Evolutionary conservation across 1,140 invertebrate species (phyloP).

Genomic region (Plutomurus gul): DNA sequence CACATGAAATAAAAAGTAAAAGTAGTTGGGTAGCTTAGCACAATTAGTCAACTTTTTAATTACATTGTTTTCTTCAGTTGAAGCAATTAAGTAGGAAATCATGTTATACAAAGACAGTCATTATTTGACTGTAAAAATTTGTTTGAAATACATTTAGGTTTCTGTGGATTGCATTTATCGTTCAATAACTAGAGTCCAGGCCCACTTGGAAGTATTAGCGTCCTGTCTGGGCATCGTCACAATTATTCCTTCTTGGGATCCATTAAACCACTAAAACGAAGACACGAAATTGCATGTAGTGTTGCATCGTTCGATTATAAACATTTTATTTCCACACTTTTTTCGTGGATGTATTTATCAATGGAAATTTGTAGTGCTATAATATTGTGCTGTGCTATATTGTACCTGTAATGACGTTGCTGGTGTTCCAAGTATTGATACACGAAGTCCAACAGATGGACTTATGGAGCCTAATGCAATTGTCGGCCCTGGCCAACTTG

Average conservation of each 20-base stretch:
- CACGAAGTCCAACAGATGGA: background rate
- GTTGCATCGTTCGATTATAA: too few relatives aligned
- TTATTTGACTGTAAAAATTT: too few relatives aligned
- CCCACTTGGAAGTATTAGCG: constrained; percentile 32
- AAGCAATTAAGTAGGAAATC: too few relatives aligned
- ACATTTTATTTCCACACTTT: too few relatives aligned
- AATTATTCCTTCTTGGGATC: constrained; percentile 57
- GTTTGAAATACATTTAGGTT: background rate
- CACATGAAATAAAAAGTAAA: too few relatives aligned
- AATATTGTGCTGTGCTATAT: background rate
- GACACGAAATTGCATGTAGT: too few relatives aligned
- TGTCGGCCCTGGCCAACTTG: background rate
- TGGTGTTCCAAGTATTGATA: background rate
- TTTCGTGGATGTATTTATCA: too few relatives aligned
- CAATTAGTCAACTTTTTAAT: too few relatives aligned
- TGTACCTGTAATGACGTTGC: constrained; percentile 56
- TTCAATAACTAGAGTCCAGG: constrained; percentile 33
- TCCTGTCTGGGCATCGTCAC: background rate
- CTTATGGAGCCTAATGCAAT: background rate
- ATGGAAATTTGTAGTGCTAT: background rate
- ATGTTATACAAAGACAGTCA: too few relatives aligned
- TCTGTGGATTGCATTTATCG: too few relatives aligned
- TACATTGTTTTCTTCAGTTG: too few relatives aligned
- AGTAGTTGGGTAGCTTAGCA: too few relatives aligned
- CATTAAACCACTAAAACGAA: constrained; percentile 55